Base-by-base conservation (phyloP, 2,888 invertebrate genomes). In the Halictus ligatus region DNA sequence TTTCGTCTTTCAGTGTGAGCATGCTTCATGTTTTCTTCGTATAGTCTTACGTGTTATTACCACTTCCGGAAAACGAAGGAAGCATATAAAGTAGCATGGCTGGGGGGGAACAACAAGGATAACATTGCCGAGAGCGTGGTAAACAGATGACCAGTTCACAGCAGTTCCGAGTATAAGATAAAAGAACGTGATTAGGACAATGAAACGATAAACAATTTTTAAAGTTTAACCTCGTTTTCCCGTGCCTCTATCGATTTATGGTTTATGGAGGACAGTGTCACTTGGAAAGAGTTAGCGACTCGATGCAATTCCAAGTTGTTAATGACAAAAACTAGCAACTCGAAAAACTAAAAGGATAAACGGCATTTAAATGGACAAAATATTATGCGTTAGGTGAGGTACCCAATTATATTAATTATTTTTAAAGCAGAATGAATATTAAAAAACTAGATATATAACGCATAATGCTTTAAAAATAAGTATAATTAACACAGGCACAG, bases 11-110 rank as follows among this genome's bases (percentile, higher is more conserved):
- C 12, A 29, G 25, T 15, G 25, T 50, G 4, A 1, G 43, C 40
- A 25, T 7, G 40, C 35, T 6, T 40, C 13, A 18, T 18, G 48
- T 80, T 75, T 71, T 67, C 67, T 12, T 43, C 7, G n/a, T 54
- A 58, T 43, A 43, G n/a, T 18, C 21, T 67, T 40, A 35, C 67
- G 15, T 40, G 40, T 67, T 74, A 46, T 43, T 43, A 21, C 29
- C 29, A 15, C 40, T 76, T 76, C 64, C 82, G 76, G 54, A 54
- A 74, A 76, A 35, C 43, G 72, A 50, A 60, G 50, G 35, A 29
- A 71, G 35, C 18, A 2, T 29, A 43, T 13, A 29, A 72, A 15
- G 15, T 13, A 15, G 46, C 6, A 43, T 25, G 2, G 15, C 13
- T 15, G 35, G 21, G 21, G 40, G 21, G 40, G 21, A n/a, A 40